A percentile compares a stretch with the other conserved stretches of the same genome.
phyloP scores from a whole-genome alignment of 2,113 vertebrate genomes.

The Takifugu flavidus region DNA sequence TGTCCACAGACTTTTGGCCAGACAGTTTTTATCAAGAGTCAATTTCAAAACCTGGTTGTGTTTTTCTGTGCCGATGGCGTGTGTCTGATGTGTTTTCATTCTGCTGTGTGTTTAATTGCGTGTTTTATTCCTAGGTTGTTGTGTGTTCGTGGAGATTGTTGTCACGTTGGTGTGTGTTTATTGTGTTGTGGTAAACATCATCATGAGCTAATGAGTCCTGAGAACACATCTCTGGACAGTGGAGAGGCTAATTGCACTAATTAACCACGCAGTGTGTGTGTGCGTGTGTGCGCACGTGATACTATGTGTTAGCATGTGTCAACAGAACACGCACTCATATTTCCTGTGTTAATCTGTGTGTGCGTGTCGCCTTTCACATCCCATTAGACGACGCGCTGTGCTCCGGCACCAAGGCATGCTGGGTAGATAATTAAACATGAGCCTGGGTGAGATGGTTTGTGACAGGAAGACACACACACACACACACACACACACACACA shows the following conservation, averaged over 20 bases:
- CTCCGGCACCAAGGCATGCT: constrained; percentile 52
- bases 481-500: constrained; percentile 25
- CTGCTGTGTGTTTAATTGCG: background rate
- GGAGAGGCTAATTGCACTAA: constrained; percentile 82
- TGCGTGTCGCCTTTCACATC: constrained; percentile 64
- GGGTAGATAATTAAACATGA: constrained; percentile 66
- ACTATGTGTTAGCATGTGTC: constrained; percentile 52
- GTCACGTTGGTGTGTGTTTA: background rate
- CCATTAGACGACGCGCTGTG: constrained; percentile 55
- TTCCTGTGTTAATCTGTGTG: constrained; percentile 50
- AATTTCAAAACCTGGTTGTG: too few relatives aligned
- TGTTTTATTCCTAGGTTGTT: background rate
- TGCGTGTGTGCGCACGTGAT: constrained; percentile 33
- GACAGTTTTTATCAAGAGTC: too few relatives aligned
- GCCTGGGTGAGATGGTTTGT: constrained; percentile 46
- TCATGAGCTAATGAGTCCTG: constrained; percentile 57
- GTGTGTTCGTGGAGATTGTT: background rate
- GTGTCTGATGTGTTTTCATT: background rate
- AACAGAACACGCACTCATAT: constrained; percentile 24
- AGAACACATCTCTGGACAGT: constrained; percentile 68
- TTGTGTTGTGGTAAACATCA: constrained; percentile 38
- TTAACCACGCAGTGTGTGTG: constrained; percentile 54
- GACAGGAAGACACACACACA: constrained; percentile 43
- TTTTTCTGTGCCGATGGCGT: background rate
- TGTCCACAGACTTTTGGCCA: background rate